phyloP scores from a whole-genome alignment of 2,797 vertebrate genomes.

The Hoplostethus mediterraneus region DNA sequence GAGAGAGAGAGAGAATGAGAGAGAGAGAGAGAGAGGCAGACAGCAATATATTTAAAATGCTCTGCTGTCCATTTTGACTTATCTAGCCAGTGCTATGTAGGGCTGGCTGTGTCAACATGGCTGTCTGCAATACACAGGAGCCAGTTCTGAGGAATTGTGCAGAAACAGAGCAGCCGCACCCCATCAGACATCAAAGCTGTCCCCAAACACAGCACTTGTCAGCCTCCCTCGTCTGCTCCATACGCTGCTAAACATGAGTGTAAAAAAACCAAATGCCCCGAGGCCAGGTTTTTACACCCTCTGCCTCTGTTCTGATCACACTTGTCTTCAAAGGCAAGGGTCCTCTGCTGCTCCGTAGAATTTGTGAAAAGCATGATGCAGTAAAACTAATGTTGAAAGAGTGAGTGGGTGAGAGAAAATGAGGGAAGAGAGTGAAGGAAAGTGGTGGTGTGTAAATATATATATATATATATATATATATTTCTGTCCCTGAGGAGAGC shows the following conservation, averaged over 20 bases:
- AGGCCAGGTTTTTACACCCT: constrained; percentile 74
- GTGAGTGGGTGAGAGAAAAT: constrained; percentile 71
- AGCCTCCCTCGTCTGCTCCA: constrained; percentile 67
- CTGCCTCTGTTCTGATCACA: constrained; percentile 79
- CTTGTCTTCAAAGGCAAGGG: constrained; percentile 80
- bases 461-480: not conserved
- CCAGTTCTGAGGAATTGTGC: constrained; percentile 54
- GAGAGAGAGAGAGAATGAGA: constrained; percentile 52
- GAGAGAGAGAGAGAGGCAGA: constrained; percentile 42
- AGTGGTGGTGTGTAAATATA: constrained; percentile 31
- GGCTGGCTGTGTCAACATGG: constrained; percentile 42
- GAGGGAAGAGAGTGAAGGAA: constrained; percentile 51
- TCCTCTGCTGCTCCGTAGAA: constrained; percentile 69
- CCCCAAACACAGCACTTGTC: constrained; percentile 81
- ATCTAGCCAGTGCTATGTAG: constrained; percentile 33
- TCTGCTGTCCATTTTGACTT: constrained; percentile 52
- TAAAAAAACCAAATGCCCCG: constrained; percentile 71
- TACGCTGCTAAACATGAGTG: constrained; percentile 74
- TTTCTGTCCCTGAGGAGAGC: constrained; percentile 69
- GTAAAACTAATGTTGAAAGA: constrained; percentile 84
- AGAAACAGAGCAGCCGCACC: constrained; percentile 59
- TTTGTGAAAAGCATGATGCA: constrained; percentile 82
- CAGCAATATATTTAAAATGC: constrained; percentile 17
- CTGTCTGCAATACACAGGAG: constrained; percentile 35
- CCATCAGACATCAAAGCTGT: constrained; percentile 83